Percentiles rank a stretch among this genome's conserved stretches.
phyloP scores from a whole-genome alignment of 2,888 invertebrate species.

The Drosophila prostipennis region DNA sequence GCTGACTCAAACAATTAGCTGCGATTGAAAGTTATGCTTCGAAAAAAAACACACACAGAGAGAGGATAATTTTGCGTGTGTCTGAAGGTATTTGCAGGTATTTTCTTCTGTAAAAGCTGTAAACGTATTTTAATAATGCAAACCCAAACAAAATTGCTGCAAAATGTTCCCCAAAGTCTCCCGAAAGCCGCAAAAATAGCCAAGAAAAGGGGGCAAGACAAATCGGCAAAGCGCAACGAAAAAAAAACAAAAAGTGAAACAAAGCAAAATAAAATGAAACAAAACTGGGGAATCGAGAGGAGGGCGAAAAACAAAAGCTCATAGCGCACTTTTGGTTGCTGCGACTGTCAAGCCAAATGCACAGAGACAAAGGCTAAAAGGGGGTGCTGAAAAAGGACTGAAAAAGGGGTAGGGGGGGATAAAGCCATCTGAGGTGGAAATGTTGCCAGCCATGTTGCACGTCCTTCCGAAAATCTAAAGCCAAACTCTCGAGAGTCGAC shows the following conservation, averaged over 20 bases:
- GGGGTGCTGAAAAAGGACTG: not conserved
- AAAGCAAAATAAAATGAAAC: not conserved
- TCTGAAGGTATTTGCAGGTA: not conserved
- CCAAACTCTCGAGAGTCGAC: slow-evolving; percentile 23
- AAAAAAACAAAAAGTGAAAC: not conserved
- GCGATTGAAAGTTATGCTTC: slow-evolving; percentile 70
- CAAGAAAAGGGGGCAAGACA: slow-evolving; percentile 13
- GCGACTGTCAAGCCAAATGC: slow-evolving; percentile 73
- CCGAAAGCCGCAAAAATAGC: not conserved
- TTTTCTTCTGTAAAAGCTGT: slow-evolving; percentile 9
- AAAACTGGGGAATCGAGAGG: not conserved
- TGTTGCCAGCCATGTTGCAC: slow-evolving; percentile 65
- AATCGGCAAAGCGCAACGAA: slow-evolving; percentile 58
- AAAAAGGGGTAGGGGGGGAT: not conserved
- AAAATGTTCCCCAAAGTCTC: slow-evolving; percentile 49
- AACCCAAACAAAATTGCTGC: slow-evolving; percentile 35
- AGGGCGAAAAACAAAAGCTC: slow-evolving; percentile 55
- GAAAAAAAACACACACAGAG: slow-evolving; percentile 24
- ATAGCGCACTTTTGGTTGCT: slow-evolving; percentile 66
- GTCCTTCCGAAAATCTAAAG: slow-evolving; percentile 22
- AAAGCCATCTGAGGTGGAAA: slow-evolving; percentile 57
- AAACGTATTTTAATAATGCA: slow-evolving; percentile 63
- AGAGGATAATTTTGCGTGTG: slow-evolving; percentile 63
- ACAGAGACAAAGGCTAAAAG: slow-evolving; percentile 59
- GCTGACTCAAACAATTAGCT: slow-evolving; percentile 71